Conservation (phyloP, 2,797 vertebrate species). For the Clarias platycephalus region DNA sequence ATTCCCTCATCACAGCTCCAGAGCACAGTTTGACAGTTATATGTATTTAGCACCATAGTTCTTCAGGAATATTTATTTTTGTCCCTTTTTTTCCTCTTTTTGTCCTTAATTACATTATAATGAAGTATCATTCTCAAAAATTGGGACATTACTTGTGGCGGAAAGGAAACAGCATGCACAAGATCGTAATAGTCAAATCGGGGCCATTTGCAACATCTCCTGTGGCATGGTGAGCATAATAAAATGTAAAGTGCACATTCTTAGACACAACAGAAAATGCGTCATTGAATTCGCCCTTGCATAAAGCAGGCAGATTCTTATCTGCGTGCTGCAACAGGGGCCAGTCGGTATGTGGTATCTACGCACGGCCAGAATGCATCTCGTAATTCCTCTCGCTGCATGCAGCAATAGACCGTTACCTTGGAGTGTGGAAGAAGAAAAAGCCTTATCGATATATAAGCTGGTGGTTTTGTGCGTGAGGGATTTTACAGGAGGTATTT, state of each 20-base stretch:
- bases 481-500: conserved; percentile 29
- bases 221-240: neutral
- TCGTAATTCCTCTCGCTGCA: neutral
- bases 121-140: conserved; percentile 43
- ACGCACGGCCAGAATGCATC: conserved; percentile 19
- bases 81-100: conserved; percentile 34
- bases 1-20: neutral
- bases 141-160: conserved; percentile 3
- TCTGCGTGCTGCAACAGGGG: conserved; percentile 22
- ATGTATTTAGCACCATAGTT: neutral
- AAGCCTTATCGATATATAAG: conserved; percentile 27
- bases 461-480: neutral
- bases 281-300: conserved; percentile 42
- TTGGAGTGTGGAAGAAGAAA: conserved; percentile 19
- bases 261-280: conserved; percentile 26
- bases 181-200: conserved; percentile 37
- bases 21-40: neutral
- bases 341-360: conserved; percentile 28
- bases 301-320: conserved; percentile 50
- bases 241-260: neutral
- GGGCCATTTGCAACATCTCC: conserved; percentile 27
- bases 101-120: conserved; percentile 62
- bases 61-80: neutral
- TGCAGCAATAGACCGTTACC: conserved; percentile 34
- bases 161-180: conserved; percentile 30